These are phyloP conservation scores for Phymorhynchus buccinoides DNA, from an alignment of 1,140 invertebrate species.

Conservation along the genomic window DNA sequence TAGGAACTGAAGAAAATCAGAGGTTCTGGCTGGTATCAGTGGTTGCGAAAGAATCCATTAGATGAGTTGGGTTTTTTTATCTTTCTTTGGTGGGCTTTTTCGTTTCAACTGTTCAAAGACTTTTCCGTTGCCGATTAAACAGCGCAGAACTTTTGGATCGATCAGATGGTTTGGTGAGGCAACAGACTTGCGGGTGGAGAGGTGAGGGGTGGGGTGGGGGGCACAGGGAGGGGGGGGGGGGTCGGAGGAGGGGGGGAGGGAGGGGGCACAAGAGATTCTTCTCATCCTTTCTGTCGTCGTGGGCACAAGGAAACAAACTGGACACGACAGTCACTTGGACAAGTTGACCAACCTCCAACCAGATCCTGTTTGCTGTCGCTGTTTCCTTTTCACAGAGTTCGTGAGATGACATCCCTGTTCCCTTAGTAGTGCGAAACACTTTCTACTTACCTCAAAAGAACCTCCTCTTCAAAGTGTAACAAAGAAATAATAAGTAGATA, in stretches of 20 bases:
- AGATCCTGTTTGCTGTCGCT: neutral
- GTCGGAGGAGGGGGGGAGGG: neutral
- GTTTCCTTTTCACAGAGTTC: neutral
- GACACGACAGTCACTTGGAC: neutral
- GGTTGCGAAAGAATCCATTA: neutral
- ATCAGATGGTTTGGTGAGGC: neutral
- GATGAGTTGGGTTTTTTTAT: neutral
- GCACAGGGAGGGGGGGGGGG: neutral
- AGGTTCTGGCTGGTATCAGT: too few relatives aligned
- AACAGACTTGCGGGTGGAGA: neutral
- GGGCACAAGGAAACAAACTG: too few relatives aligned
- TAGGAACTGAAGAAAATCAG: too few relatives aligned
- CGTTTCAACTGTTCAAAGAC: constrained; percentile 7
- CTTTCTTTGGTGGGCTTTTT: neutral
- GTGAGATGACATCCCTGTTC: neutral
- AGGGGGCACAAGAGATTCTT: neutral
- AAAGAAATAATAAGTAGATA: too few relatives aligned
- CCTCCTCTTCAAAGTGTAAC: too few relatives aligned
- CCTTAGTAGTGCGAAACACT: neutral
- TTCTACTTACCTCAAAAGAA: too few relatives aligned
- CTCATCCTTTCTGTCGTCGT: too few relatives aligned
- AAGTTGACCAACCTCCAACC: neutral
- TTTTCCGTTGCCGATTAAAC: neutral
- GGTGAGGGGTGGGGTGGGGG: neutral
- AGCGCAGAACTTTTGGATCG: neutral